Evolutionary conservation across 2,797 vertebrate species (phyloP), one percentile per base, ranked within the genome.

Genomic region (Coranthus polyacanthus): DNA sequence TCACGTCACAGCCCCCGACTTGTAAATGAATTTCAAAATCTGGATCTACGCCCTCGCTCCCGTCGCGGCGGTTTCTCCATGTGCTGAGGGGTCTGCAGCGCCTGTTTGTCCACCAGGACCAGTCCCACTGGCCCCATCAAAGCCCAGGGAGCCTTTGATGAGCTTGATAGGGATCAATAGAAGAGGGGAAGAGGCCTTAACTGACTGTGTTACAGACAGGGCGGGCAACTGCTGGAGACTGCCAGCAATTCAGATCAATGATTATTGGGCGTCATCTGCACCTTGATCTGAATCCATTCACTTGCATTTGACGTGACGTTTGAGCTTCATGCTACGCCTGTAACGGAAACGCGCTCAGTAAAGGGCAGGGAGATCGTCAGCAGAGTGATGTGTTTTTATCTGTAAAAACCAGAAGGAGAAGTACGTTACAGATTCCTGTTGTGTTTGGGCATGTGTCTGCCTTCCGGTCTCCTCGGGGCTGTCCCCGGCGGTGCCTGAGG

Each of bases 121-220:
- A 43, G 90, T 89, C 90, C 82, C 53, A 2, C 89, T 46, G 79
- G 68, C 50, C 74, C 74, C 87, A 81, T 88, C 86, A 89, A 88
- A 89, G 87, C 83, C 80, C 69, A 3, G 6, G 72, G 80, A 81
- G 78, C 80, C 83, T 91, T 93, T 93, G 87, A 91, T 76, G 75
- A 47, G 64, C 37, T 42, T 92, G 90, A 93, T 93, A 90, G 90
- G 79, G 85, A 92, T 92, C 91, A 93, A 82, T 89, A 76, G 76
- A 39, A 79, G 60, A 79, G 78, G 84, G 86, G 82, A 88, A 88
- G 82, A 90, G 85, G 62, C 64, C 78, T 70, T 92, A 90, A 89
- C 72, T 71, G 89, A 90, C 62, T 47, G 78, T 74, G 89, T 88
- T 87, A 92, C 85, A 91, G 88, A 90, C 88, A 46, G 83, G 90